Evolutionary conservation across 2,888 invertebrate genomes (phyloP).

Genomic region (Pyralis farinalis): DNA sequence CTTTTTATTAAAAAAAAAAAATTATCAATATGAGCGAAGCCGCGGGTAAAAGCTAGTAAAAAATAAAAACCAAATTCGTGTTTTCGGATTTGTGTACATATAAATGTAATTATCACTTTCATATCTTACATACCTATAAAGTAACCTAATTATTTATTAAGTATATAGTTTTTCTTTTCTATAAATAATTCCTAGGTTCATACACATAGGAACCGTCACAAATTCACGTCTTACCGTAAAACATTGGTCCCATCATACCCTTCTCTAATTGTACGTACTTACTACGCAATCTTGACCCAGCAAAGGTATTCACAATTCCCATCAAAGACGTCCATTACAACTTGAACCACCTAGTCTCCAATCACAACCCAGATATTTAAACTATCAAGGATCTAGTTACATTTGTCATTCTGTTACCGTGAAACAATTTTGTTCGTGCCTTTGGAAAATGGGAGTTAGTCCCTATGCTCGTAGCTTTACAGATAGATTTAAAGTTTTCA

Average conservation of each 20-base stretch:
- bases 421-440: background rate
- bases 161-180: too few species aligned
- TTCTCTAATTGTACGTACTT: conserved; percentile 4
- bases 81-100: too few species aligned
- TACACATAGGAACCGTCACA: too few species aligned
- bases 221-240: background rate
- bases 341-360: conserved; percentile 12
- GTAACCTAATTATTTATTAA: too few species aligned
- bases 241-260: background rate
- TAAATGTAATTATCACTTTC: too few species aligned
- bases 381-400: conserved; percentile 21
- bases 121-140: too few species aligned
- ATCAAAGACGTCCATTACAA: conserved; percentile 16
- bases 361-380: conserved; percentile 6
- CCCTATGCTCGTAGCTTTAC: conserved; percentile 11
- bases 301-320: conserved; percentile 4
- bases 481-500: conserved; percentile 17
- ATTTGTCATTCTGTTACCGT: conserved; percentile 17
- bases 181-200: too few species aligned
- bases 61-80: too few species aligned
- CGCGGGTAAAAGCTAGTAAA: too few species aligned
- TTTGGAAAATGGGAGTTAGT: background rate
- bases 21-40: too few species aligned
- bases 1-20: too few species aligned
- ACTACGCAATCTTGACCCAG: conserved; percentile 2